Conservation (phyloP, 2,797 vertebrate genomes). For the Lepilemur ruficaudatus region DNA sequence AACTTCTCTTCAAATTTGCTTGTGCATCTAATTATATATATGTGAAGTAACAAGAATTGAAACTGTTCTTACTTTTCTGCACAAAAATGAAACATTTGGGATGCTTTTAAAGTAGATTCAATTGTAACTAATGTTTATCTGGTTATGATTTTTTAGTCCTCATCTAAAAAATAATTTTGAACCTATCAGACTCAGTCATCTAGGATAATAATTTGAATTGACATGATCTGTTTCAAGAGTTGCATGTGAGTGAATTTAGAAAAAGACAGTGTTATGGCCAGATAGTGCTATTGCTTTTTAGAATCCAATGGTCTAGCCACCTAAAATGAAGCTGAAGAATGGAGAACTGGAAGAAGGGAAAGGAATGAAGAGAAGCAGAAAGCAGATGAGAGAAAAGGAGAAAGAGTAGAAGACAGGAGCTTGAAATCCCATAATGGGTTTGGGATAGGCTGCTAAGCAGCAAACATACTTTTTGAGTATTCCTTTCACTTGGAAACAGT, state of each 20-base stretch:
- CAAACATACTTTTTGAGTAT: constrained; percentile 42
- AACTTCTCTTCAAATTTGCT: neutral
- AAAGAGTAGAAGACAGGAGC: neutral
- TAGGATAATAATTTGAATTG: neutral
- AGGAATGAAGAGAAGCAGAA: neutral
- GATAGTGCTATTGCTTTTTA: neutral
- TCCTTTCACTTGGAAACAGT: constrained; percentile 59
- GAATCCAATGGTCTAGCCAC: neutral
- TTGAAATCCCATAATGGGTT: constrained; percentile 22
- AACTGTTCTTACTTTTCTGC: constrained; percentile 28
- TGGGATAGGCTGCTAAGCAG: constrained; percentile 25
- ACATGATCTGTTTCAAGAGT: neutral
- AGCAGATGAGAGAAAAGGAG: neutral
- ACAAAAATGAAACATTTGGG: neutral
- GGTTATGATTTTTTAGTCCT: neutral
- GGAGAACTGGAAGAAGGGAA: neutral
- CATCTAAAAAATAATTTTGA: neutral
- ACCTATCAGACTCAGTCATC: neutral
- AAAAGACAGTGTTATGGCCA: neutral
- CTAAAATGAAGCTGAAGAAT: neutral
- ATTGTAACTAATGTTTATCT: neutral
- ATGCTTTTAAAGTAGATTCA: neutral
- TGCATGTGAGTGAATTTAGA: neutral
- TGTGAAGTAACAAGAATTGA: neutral
- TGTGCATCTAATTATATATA: neutral